Evolutionary conservation across 2,888 invertebrate species (phyloP), one percentile per base, ranked within the genome.

Genomic region (Protophormia terraenovae): DNA sequence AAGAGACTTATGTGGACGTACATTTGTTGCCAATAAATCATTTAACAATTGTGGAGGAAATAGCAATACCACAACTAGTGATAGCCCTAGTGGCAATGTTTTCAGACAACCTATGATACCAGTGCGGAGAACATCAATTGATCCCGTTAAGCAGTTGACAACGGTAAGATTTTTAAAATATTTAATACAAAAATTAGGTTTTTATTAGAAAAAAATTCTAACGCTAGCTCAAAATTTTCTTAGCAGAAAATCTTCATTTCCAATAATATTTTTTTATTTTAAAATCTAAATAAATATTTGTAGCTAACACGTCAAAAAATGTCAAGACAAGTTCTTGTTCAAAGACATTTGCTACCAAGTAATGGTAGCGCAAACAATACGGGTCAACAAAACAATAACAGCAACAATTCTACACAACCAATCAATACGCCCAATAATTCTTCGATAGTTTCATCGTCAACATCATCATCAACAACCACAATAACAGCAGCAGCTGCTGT

Each of bases 291-390:
- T n/a, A n/a, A n/a, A n/a, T n/a, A 29, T 10, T 81, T 83, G 1
- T 29, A 92, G 92, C 87, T 91, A 10, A 89, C 90, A 0, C 91
- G 92, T 0, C 91, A 90, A 45, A 91, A 90, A 87, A 87, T 91
- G 79, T 90, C 91, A 5, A 90, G 91, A 0, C 95, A 95, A 89
- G 95, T 96, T 4, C 95, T 97, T 1, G 96, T 97, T 22, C 96
- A 96, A 92, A 93, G 97, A 6, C 94, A 96, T 89, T 93, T 97
- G 88, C 96, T 96, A 55, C 93, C 96, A 88, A 95, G 96, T 38
- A 84, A 77, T 67, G 66, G 62, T 27, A 76, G n/a, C 55, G 71
- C n/a, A 32, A 71, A 75, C 8, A 24, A 62, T 24, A 50, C 22
- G 1, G 64, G 24, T 6, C 55, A 50, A 64, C 45, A 53, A 3